Base-by-base conservation (phyloP, 2,797 vertebrate genomes). In the Ctenopoma kingsleyae region DNA sequence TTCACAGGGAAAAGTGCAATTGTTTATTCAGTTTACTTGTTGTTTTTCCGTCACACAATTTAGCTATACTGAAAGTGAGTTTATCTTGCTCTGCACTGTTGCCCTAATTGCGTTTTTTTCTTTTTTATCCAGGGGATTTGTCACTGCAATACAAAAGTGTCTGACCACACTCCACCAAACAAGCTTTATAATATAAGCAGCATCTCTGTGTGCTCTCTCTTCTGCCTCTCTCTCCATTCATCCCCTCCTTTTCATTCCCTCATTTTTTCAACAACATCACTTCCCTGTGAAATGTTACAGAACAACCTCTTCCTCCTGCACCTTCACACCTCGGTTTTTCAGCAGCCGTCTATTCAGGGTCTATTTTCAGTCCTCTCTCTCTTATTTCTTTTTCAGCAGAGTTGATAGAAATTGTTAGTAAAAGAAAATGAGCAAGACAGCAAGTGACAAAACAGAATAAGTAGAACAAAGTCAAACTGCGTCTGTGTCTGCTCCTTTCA, bases 401-500 rank as follows among this genome's bases (percentile, higher is more conserved):
- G 68, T 65, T 67, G 63, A 75, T 81, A 80, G 49, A 69, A 82
- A 83, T 50, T 1, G 10, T 79, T 65, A 35, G 63, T 62, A 61
- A 75, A 61, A 67, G 62, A 71, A 73, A 71, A 58, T 3, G 20
- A 48, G 50, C 36, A 25, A 53, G 48, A 47, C 5, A 17, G 23
- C 0, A 2, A 54, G 25, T 7, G 16, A 72, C 12, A 67, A 67
- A 55, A 49, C 32, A 36, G 40, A 71, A 50, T n/a, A 27, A 65
- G 25, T 15, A 4, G 8, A 67, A 13, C 54, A 82, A 85, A 80
- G 83, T 82, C 82, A 76, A 71, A 25, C 52, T 51, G 15, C 17
- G 10, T 22, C 32, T 58, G 17, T 60, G 23, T 54, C 7, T 43
- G 4, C 46, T 58, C 6, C 25, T 57, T 71, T 71, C 63, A 60